These are phyloP conservation scores for human (Homo sapiens) DNA, from an alignment of 2,113 vertebrate species.

Conservation along the genomic window GRCh38 chr16:72366501-72367000, in stretches of 20 bases:
- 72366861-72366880: not conserved
- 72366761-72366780: constrained; percentile 22
- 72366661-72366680: constrained; percentile 18
- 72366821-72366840: not conserved
- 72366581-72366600: not conserved
- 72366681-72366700: constrained; percentile 11
- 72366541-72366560: not conserved
- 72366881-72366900: constrained; percentile 51
- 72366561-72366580: not conserved
- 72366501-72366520: not conserved
- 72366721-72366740: not conserved
- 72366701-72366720: constrained; percentile 30
- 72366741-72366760: not conserved
- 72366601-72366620: not conserved
- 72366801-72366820: constrained; percentile 23
- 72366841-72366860: constrained; percentile 10
- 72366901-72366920: constrained; percentile 55
- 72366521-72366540: not conserved
- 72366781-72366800: not conserved
- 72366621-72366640: not conserved
- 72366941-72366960: constrained; percentile 31
- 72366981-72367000: not conserved
- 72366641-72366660: not conserved
- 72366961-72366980: constrained; percentile 27
- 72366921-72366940: constrained; percentile 22